Evolutionary conservation across 2,113 vertebrate species (phyloP), one percentile per base, ranked within the genome.

Genomic region (Ia io): DNA sequence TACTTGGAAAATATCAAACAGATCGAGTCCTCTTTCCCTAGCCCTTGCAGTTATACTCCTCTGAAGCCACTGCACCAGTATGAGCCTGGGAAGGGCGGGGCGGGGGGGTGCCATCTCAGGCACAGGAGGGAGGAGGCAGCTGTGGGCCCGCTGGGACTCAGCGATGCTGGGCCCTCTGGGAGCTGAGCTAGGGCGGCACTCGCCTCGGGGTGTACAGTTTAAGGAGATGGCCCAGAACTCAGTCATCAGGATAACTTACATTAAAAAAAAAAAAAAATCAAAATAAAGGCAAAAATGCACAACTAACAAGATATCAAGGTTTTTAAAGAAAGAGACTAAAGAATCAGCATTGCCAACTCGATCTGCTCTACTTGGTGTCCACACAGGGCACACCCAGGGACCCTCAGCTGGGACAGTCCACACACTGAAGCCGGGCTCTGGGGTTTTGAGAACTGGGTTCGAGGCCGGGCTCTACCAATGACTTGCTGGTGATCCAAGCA

Each of bases 201-300:
- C 7, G 4, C 13, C 23, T 61, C 25, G 11, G 14, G 73, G 28
- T 37, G 28, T 16, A 37, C 20, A 84, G n/a, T 23, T n/a, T 25
- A 82, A 91, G 51, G 76, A 9, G 40, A 37, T 11, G 14, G 32
- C 56, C 28, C 51, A 49, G 92, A 42, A 25, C 13, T 14, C 20
- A 2, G 56, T 32, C 2, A 51, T 28, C 42, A 47, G 87, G 73
- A 90, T 73, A 94, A 91, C 85, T 23, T 40, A 30, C 25, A 53
- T 61, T 96, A 37, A 30, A 65, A 95, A 16, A 42, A 65, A 95
- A 16, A 42, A 30, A 65, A 95, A 89, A 80, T 77, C 16, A 83
- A 88, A 93, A 78, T 40, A 4, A 79, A 84, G 94, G 89, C 49
- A 94, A 94, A 90, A 76, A 79, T 35, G 93, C 79, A 80, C 22